Percentiles rank a stretch among this genome's conserved stretches.
These are phyloP conservation scores for Kuschelorhynchus macadamiae DNA, from an alignment of 2,888 invertebrate species.

Conservation along the genomic window DNA sequence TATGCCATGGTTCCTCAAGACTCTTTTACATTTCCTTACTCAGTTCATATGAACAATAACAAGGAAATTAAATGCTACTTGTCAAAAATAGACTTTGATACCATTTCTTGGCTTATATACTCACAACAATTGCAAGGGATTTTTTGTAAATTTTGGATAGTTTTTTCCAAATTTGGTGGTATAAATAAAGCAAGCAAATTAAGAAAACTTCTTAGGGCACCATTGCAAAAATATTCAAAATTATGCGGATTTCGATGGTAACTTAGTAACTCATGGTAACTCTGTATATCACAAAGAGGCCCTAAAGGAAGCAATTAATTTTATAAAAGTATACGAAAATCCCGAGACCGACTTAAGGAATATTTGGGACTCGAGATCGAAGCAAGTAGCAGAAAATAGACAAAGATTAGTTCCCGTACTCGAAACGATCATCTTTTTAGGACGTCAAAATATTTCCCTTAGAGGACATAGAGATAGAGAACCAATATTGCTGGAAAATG, in stretches of 20 bases:
- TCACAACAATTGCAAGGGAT: too few species aligned
- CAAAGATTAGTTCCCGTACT: constrained; percentile 11
- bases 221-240: not conserved
- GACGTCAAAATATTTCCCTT: constrained; percentile 18
- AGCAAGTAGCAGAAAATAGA: not conserved
- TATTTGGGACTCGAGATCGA: not conserved
- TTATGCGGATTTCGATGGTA: too few species aligned
- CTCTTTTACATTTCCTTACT: too few species aligned
- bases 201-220: not conserved
- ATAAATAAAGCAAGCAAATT: too few species aligned
- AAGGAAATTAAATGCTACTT: too few species aligned
- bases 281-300: not conserved
- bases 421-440: constrained; percentile 14
- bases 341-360: not conserved
- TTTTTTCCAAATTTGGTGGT: too few species aligned
- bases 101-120: too few species aligned
- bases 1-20: too few species aligned
- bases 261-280: constrained; percentile 2
- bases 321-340: not conserved
- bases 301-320: not conserved
- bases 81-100: too few species aligned
- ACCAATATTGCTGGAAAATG: not conserved
- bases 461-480: constrained; percentile 13
- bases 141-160: too few species aligned
- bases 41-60: too few species aligned